Evolutionary conservation across 2,888 invertebrate genomes (phyloP), one percentile per base, ranked within the genome.

Genomic region (Automeris io): DNA sequence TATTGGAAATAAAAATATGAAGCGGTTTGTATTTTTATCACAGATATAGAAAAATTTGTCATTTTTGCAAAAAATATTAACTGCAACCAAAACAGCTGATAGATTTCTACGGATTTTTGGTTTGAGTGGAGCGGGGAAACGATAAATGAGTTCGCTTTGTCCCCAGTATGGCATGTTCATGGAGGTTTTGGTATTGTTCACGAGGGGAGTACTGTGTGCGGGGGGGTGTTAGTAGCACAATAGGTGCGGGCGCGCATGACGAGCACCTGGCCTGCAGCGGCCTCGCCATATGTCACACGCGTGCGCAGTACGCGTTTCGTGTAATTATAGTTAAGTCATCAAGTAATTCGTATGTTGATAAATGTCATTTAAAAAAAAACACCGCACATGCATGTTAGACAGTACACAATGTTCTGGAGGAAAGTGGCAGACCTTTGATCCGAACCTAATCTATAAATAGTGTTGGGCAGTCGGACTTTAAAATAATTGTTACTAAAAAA

Each of bases 191-290:
- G 59, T 59, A 72, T 74, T 68, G 77, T 73, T 69, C 61, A 56
- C 54, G 61, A 61, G 66, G 66, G 62, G 72, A 61, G 67, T 68
- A 63, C 57, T 69, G 70, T 58, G 59, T 58, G 54, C 47, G 52
- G 51, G 49, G 55, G 56, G 54, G 46, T 47, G 37, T 11, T 7
- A 45, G 49, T 45, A 50, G 42, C 54, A 83, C 82, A 85, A 85
- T 82, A 71, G 80, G 85, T 78, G 82, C 83, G 80, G 61, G 79
- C 73, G 82, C 79, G 81, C 85, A 82, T 86, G 82, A 85, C 86
- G 85, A 61, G 63, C 85, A 85, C 82, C 86, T 85, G 86, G 85
- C 66, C 62, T 64, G 62, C 81, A 83, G 83, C 73, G 83, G 80
- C 75, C 71, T 60, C 59, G 70, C 82, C 85, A 83, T 86, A 85